A percentile compares a stretch with the other conserved stretches of the same genome.
Conservation (phyloP, 1,140 invertebrate genomes). For the Meloidogyne hapla region DNA sequence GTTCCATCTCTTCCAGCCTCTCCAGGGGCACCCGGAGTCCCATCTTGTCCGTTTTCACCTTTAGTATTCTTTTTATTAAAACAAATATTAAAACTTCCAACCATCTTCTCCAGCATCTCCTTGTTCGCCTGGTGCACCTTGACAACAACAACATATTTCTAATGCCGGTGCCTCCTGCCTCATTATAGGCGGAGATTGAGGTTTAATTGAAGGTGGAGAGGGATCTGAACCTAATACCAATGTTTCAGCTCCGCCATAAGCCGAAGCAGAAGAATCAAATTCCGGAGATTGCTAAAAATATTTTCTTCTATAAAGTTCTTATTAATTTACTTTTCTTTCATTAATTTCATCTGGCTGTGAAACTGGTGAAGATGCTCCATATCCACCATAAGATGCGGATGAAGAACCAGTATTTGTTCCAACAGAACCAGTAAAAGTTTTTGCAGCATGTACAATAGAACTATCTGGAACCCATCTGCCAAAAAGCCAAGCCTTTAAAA, state of each 20-base stretch:
- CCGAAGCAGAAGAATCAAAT: not conserved
- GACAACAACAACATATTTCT: conserved; percentile 26
- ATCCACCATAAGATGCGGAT: conserved; percentile 27
- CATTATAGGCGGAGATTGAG: conserved; percentile 1
- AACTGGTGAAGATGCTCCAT: conserved; percentile 15
- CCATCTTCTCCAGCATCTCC: conserved; percentile 39
- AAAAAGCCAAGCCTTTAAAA: conserved; percentile 34
- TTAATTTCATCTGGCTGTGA: not conserved
- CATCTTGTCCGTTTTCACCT: conserved; percentile 11
- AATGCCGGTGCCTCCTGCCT: not conserved
- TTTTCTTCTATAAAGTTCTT: not conserved
- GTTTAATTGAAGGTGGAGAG: conserved; percentile 28
- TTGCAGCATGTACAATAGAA: conserved; percentile 9
- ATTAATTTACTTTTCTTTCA: not conserved
- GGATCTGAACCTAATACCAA: conserved; percentile 9
- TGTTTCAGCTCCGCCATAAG: not conserved
- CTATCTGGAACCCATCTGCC: conserved; percentile 30
- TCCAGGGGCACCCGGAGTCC: conserved; percentile 17
- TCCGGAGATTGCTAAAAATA: not conserved
- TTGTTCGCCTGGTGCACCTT: conserved; percentile 37
- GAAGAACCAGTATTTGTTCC: not conserved
- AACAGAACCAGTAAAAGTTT: not conserved
- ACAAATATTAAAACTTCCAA: not conserved
- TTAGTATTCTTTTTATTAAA: not conserved
- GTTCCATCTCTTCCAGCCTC: conserved; percentile 36